Evolutionary conservation across 1,140 invertebrate species (phyloP), one percentile per base, ranked within the genome.

Genomic region (Diploscapter pachys): DNA sequence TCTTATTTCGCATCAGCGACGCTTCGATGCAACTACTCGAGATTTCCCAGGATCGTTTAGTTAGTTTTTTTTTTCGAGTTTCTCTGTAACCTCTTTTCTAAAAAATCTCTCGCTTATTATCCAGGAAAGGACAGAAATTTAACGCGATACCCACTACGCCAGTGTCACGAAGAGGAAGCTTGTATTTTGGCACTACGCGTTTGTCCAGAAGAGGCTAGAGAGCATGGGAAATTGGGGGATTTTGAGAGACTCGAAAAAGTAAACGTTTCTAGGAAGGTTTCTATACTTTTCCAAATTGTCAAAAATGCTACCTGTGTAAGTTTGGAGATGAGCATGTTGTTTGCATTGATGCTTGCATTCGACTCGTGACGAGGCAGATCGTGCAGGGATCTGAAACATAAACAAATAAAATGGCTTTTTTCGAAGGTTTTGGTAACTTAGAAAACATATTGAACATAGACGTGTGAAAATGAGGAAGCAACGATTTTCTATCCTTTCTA

Each of bases 361-460:
- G 81, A 70, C 80, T 89, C 89, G 53, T 88, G 87, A 68, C 90
- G 91, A 0, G 93, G 93, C 63, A 95, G 93, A 84, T 99, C 96
- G 4, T 92, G 92, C 86, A 96, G 95, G 80, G 94, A 97, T 59
- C 97, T 75, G 53, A 6, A 74, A 62, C n/a, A 3, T 31, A 31
- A 31, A 31, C 31, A 31, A 31, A 31, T 11, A 67, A 51, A 13
- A 13, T 50, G 65, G 0, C 0, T 31, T 31, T 5, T 56, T 56
- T 69, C 52, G 50, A 31, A 31, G 31, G 31, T 31, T 31, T 31
- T 31, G 31, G 31, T 31, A 31, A 31, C 31, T 31, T 31, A 31
- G 31, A 31, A 31, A 31, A 31, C 31, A 31, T 31, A 31, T 31
- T 31, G 31, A 0, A 31, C 1, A 31, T 31, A 31, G 1, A 1